Base-by-base conservation (phyloP, 2,888 invertebrate species). In the Leptogaster cylindrica region DNA sequence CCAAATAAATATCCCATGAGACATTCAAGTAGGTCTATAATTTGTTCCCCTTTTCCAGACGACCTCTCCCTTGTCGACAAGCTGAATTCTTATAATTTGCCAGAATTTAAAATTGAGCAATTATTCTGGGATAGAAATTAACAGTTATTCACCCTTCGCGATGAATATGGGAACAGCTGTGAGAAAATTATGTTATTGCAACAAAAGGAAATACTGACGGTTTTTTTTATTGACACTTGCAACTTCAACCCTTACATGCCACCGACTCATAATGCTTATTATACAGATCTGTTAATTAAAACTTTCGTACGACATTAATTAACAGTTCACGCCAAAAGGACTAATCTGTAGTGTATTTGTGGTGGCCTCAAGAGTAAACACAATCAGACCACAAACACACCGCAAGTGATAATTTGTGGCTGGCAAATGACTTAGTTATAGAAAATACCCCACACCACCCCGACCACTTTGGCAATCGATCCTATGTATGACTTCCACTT, bases 341-440 rank as follows among this genome's bases (percentile, higher is more conserved):
- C 44, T 2, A 39, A 28, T 28, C 61, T 14, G 27, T 41, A n/a
- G 44, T 16, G 16, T 41, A 28, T 28, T 61, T 27, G 50, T 50
- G 10, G 23, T 12, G 14, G 25, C 28, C 18, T 63, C 18, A 7
- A 18, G 12, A 14, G 33, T 20, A 50, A 28, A 36, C n/a, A 64
- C 46, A 69, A 66, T 69, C 55, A 44, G 25, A 52, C 48, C 44
- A 63, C 14, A 46, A 50, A 33, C 39, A 27, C 20, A 66, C 69
- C 69, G 33, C 66, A 64, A 67, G 48, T 68, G 50, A 55, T 55
- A 66, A 69, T 69, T 69, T 69, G 69, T 64, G 69, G 69, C 50
- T 55, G 27, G 8, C 14, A 55, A 55, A 64, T 67, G 64, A 67
- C 63, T 50, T 50, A 68, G 52, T 68, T 65, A 65, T 55, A 50